Evolutionary conservation across 1,140 invertebrate species (phyloP).

Genomic region (Littorina saxatilis): DNA sequence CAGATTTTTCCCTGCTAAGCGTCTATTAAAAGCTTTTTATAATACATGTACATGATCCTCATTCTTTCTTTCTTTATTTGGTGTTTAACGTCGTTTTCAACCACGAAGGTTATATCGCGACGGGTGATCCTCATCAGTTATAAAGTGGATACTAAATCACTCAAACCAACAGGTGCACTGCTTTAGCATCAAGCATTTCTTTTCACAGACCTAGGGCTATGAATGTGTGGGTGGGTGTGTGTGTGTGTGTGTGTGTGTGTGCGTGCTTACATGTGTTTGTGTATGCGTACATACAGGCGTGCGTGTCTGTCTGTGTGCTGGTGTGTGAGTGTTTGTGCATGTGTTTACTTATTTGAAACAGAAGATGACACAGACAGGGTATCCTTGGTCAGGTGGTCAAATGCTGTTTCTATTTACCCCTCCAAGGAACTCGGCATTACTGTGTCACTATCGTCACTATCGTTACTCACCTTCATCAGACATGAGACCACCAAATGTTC

Average conservation of each 20-base stretch:
- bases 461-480: neutral
- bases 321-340: neutral
- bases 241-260: slow-evolving; percentile 10
- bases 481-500: neutral
- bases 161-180: neutral
- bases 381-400: neutral
- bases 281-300: neutral
- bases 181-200: neutral
- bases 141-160: too few relatives aligned
- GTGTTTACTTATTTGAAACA: neutral
- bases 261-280: neutral
- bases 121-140: too few relatives aligned
- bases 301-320: neutral
- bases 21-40: neutral
- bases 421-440: too few relatives aligned
- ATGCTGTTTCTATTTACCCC: neutral
- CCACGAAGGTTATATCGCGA: too few relatives aligned
- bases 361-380: neutral
- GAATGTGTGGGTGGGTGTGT: neutral
- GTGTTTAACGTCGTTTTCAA: too few relatives aligned
- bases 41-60: neutral
- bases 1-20: neutral
- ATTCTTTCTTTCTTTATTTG: too few relatives aligned
- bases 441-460: neutral
- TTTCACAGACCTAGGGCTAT: neutral